These are phyloP conservation scores for Phortica okadai DNA, from an alignment of 2,888 invertebrate genomes.

Conservation along the genomic window DNA sequence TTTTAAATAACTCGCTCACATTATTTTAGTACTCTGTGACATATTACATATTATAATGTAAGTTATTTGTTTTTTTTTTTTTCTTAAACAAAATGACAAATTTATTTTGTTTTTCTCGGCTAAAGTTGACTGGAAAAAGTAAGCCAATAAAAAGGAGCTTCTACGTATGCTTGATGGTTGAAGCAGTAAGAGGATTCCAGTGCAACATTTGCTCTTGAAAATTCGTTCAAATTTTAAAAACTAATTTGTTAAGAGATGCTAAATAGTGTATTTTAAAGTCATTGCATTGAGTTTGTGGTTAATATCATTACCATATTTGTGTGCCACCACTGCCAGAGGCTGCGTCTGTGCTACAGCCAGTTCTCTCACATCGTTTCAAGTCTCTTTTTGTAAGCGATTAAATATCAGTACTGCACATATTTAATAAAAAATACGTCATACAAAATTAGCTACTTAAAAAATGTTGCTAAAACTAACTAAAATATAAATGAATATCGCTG, in stretches of 20 bases:
- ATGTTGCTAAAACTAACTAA: slow-evolving; percentile 56
- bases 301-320: slow-evolving; percentile 34
- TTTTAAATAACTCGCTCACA: neutral
- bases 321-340: slow-evolving; percentile 64
- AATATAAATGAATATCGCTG: slow-evolving; percentile 25
- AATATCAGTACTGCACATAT: slow-evolving; percentile 54
- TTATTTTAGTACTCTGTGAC: neutral
- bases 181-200: no score
- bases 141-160: no score
- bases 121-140: no score
- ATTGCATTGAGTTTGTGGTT: neutral
- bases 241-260: no score
- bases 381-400: slow-evolving; percentile 57
- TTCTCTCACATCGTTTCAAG: slow-evolving; percentile 49
- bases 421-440: slow-evolving; percentile 52
- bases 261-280: no score
- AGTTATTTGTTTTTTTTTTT: slow-evolving; percentile 18
- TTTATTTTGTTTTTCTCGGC: no score
- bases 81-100: no score
- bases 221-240: no score
- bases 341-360: slow-evolving; percentile 51
- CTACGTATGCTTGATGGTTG: no score
- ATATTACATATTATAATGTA: neutral
- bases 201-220: no score
- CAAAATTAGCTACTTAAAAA: slow-evolving; percentile 56